Evolutionary conservation across 30 jellyfish, hydroid and myxozoan genomes (phyloP), one percentile per base, ranked within the genome.

Genomic region (Chrysaora quinquecirrha): DNA sequence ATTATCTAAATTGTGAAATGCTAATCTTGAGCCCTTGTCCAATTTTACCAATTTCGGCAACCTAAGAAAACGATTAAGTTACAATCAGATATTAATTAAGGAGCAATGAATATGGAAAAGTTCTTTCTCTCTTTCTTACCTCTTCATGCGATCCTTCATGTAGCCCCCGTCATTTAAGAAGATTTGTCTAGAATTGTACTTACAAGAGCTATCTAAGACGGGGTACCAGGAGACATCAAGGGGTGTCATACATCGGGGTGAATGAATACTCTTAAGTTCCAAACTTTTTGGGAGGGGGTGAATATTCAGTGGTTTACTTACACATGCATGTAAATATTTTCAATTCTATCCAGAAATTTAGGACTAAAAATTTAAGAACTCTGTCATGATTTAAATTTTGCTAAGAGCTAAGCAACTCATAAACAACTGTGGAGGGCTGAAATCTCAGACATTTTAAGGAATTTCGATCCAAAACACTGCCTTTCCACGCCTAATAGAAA

Each of bases 11-110:
- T 32, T 85, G 95, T 30, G 84, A 65, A 12, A 73, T 38, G 71
- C 78, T 69, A 18, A 92, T 92, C 74, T 92, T 92, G 80, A 92
- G 52, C 24, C 98, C 98, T 31, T 90, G 80, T 14, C 82, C 96
- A 54, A 93, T 90, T 87, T 94, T 76, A 21, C 98, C 98, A 49
- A 92, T 89, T 75, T 92, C 98, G 20, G 98, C 96, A 73, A 92
- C 98, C 98, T 92, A 23, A n/a, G n/a, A n/a, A n/a, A n/a, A n/a
- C n/a, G n/a, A n/a, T n/a, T n/a, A n/a, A n/a, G n/a, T n/a, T n/a
- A 58, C 21, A 64, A 32, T 10, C 68, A 52, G 3, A 2, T 52
- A 10, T 52, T 20, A 52, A 52, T 25, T 43, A 43, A 43, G 58
- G 58, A 16, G 12, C 58, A 6, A 16, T 43, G 12, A 6, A 43